These are phyloP conservation scores for Cranoglanis bouderius DNA, from an alignment of 2,113 vertebrate species.

Conservation along the genomic window DNA sequence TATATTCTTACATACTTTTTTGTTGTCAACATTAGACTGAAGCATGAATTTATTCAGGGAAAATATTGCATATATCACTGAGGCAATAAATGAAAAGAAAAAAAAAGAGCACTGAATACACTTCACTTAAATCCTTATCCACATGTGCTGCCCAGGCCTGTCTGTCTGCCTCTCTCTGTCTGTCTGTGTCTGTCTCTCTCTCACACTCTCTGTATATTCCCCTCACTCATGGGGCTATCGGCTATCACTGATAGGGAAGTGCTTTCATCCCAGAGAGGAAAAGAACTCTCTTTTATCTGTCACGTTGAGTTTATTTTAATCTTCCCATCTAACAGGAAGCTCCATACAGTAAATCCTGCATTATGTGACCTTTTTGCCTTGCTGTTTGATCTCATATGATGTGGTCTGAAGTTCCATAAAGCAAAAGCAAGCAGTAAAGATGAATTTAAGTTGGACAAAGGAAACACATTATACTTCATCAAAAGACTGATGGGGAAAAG, in stretches of 20 bases:
- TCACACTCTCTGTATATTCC: slow-evolving; percentile 1
- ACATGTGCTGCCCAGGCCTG: slow-evolving; percentile 34
- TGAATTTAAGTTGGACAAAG: slow-evolving; percentile 1
- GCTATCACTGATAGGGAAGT: slow-evolving; percentile 45
- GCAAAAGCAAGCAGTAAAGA: neutral
- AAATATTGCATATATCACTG: neutral
- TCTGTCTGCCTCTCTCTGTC: neutral
- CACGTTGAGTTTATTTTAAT: slow-evolving; percentile 35
- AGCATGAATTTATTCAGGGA: neutral
- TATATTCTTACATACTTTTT: neutral
- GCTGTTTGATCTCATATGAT: neutral
- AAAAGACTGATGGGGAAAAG: slow-evolving; percentile 4
- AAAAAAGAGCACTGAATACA: neutral
- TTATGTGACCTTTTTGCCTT: slow-evolving; percentile 2
- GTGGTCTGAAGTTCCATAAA: slow-evolving; percentile 2
- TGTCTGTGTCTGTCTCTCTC: neutral
- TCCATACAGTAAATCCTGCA: slow-evolving; percentile 23
- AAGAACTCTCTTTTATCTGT: slow-evolving; percentile 45
- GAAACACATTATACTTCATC: neutral
- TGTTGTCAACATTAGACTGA: neutral
- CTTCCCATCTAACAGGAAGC: slow-evolving; percentile 33
- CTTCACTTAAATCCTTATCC: slow-evolving; percentile 34
- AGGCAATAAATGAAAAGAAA: neutral
- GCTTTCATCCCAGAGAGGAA: slow-evolving; percentile 49
- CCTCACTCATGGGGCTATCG: slow-evolving; percentile 41